Conservation (phyloP, 2,797 vertebrate species). For the Peromyscus aztecus region DNA sequence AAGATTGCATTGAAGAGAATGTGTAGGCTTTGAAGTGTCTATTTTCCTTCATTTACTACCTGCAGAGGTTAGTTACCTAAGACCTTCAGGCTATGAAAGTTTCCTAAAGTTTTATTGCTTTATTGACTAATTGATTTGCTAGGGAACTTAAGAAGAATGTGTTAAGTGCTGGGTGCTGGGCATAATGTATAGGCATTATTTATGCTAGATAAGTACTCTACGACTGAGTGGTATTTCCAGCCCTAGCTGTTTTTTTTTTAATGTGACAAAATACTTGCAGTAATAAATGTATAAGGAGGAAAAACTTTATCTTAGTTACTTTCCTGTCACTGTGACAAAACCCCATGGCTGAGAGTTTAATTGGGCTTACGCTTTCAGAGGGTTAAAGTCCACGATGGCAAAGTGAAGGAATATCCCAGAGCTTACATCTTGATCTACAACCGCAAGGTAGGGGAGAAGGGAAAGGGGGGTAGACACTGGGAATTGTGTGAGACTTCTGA, state of each 20-base stretch:
- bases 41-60: neutral
- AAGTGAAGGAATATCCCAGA: neutral
- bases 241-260: neutral
- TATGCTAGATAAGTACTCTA: neutral
- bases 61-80: neutral
- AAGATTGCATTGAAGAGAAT: conserved; percentile 39
- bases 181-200: neutral
- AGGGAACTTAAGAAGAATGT: neutral
- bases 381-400: neutral
- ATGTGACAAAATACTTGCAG: neutral
- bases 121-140: conserved; percentile 36
- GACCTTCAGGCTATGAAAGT: neutral
- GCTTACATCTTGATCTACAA: neutral
- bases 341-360: no score
- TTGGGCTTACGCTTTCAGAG: neutral
- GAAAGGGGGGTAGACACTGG: neutral
- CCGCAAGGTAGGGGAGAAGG: neutral
- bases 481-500: neutral
- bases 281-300: neutral
- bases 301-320: neutral
- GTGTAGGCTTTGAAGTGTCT: neutral
- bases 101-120: conserved; percentile 57
- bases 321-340: neutral
- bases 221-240: neutral
- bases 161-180: neutral